These are phyloP conservation scores for Enteromius afrohamiltoni DNA, from an alignment of 2,797 vertebrate genomes.

Conservation along the genomic window DNA sequence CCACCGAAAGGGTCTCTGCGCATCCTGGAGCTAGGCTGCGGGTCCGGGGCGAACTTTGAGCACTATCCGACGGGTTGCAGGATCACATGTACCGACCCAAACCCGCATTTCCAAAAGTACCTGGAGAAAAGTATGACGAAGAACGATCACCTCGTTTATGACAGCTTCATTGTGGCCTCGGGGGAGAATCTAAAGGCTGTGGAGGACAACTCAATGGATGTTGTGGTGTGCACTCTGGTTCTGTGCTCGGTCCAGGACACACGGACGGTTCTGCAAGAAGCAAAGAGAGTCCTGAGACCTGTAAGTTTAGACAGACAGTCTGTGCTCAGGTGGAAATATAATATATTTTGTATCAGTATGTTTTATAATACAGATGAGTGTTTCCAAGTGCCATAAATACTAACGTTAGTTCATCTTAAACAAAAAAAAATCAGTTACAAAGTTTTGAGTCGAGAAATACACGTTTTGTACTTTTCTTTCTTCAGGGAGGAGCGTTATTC, in stretches of 20 bases:
- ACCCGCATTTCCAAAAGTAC: conserved; percentile 71
- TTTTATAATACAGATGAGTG: not conserved
- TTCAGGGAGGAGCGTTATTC: conserved; percentile 78
- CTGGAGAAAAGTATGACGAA: conserved; percentile 70
- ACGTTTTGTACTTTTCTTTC: conserved; percentile 41
- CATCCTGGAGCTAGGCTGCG: conserved; percentile 76
- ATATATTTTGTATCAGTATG: not conserved
- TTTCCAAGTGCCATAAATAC: not conserved
- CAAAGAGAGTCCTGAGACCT: conserved; percentile 77
- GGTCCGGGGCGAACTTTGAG: conserved; percentile 74
- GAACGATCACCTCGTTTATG: conserved; percentile 77
- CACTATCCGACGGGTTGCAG: conserved; percentile 72
- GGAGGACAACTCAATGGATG: conserved; percentile 78
- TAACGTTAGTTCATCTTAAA: not conserved
- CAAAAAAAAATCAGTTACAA: no score
- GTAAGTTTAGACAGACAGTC: conserved; percentile 73
- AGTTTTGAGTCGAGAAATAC: not conserved
- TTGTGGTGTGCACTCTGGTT: conserved; percentile 82
- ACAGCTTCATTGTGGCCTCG: conserved; percentile 72
- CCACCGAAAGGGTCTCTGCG: conserved; percentile 58
- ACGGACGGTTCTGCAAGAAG: conserved; percentile 75
- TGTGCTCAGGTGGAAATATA: not conserved
- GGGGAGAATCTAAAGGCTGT: conserved; percentile 81
- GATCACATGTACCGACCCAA: conserved; percentile 74
- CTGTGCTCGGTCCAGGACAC: conserved; percentile 80